phyloP scores from a whole-genome alignment of 1,140 invertebrate species.

The Cydia pomonella region DNA sequence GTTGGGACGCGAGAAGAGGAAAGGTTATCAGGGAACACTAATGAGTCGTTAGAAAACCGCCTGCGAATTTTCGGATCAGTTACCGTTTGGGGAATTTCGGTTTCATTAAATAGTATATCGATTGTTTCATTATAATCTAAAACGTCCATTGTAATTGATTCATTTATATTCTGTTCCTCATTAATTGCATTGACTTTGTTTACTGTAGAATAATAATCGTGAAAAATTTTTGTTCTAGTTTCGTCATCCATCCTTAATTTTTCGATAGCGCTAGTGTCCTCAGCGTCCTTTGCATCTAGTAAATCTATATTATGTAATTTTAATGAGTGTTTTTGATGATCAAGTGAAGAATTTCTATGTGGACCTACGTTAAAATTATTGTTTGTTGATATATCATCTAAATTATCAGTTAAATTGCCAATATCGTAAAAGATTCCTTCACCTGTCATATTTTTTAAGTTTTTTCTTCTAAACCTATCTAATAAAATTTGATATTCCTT shows the following conservation, averaged over 20 bases:
- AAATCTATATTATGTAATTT: neutral
- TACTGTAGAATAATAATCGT: conserved; percentile 65
- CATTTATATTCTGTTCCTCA: conserved; percentile 39
- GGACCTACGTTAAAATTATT: conserved; percentile 11
- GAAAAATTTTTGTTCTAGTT: conserved; percentile 62
- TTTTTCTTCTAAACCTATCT: conserved; percentile 65
- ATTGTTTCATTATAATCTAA: conserved; percentile 34
- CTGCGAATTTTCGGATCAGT: conserved; percentile 34
- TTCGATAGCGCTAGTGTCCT: conserved; percentile 55
- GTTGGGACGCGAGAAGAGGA: conserved; percentile 45
- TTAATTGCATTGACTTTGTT: conserved; percentile 46
- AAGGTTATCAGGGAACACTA: conserved; percentile 39
- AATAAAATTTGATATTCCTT: conserved; percentile 56
- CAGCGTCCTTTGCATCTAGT: conserved; percentile 4
- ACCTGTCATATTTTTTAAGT: conserved; percentile 36
- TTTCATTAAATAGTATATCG: conserved; percentile 34
- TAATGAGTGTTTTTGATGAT: conserved; percentile 14
- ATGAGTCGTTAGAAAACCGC: conserved; percentile 44
- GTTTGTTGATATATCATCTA: conserved; percentile 5
- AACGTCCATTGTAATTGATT: conserved; percentile 23
- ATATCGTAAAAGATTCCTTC: conserved; percentile 14
- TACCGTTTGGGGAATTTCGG: conserved; percentile 31
- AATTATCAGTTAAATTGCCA: conserved; percentile 14
- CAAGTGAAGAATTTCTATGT: conserved; percentile 13
- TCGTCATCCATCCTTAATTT: conserved; percentile 66